phyloP scores from a whole-genome alignment of 2,888 invertebrate species.

The Latrodectus elegans region DNA sequence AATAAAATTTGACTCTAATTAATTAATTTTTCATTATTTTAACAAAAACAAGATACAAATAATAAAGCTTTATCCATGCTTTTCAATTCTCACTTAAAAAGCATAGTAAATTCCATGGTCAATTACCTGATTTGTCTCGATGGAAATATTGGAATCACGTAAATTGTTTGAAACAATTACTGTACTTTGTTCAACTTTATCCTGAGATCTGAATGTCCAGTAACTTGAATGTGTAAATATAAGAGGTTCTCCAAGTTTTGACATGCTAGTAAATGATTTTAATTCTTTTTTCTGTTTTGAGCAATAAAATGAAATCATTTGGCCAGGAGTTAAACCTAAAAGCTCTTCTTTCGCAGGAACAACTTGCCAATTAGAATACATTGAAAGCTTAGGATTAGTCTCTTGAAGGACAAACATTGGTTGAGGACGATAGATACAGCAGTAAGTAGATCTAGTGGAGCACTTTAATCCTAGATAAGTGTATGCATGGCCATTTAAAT shows the following conservation, averaged over 20 bases:
- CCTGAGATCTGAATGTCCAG: slow-evolving; percentile 73
- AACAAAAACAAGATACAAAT: too few relatives aligned
- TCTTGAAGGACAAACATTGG: slow-evolving; percentile 90
- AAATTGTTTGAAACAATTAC: slow-evolving; percentile 10
- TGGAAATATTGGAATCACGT: slow-evolving; percentile 20
- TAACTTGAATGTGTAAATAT: slow-evolving; percentile 75
- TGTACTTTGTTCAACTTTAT: slow-evolving; percentile 25
- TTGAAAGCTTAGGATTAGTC: slow-evolving; percentile 88
- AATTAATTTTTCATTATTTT: too few relatives aligned
- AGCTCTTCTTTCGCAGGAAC: slow-evolving; percentile 71
- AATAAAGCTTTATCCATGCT: too few relatives aligned
- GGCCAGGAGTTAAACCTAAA: slow-evolving; percentile 81
- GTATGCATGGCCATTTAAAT: slow-evolving; percentile 90
- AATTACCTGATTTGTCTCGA: slow-evolving; percentile 45
- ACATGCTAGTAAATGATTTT: slow-evolving; percentile 76
- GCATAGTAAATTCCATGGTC: too few relatives aligned
- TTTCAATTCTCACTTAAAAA: too few relatives aligned
- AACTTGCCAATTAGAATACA: slow-evolving; percentile 92
- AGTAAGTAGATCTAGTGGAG: slow-evolving; percentile 92
- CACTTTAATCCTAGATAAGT: slow-evolving; percentile 92
- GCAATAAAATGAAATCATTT: slow-evolving; percentile 83
- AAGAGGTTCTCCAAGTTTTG: slow-evolving; percentile 52
- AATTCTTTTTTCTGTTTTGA: slow-evolving; percentile 83
- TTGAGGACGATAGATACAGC: slow-evolving; percentile 93
- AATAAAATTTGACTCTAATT: too few relatives aligned